These are phyloP conservation scores for Fundulus diaphanus DNA, from an alignment of 2,797 vertebrate genomes.

Conservation along the genomic window DNA sequence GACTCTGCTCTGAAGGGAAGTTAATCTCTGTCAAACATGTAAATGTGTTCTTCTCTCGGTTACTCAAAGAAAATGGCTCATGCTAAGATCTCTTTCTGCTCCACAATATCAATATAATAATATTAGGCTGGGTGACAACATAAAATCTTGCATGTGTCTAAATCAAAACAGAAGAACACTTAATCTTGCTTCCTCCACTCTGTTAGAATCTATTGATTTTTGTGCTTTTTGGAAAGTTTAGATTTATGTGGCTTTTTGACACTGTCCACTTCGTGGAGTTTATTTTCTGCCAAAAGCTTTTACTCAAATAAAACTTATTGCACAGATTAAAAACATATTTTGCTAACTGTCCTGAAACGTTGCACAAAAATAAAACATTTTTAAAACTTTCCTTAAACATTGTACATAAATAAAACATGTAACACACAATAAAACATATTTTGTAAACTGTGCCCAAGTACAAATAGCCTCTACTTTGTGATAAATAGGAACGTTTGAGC, in stretches of 20 bases:
- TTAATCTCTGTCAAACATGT: slow-evolving; percentile 52
- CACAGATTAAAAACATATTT: too few species aligned
- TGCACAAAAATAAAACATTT: too few species aligned
- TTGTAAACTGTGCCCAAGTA: too few species aligned
- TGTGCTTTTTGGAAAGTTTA: not conserved
- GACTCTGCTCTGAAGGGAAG: slow-evolving; percentile 41
- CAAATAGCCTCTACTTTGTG: too few species aligned
- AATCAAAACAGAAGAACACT: not conserved
- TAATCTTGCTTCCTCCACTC: not conserved
- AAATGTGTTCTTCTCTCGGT: slow-evolving; percentile 18
- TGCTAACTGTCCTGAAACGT: too few species aligned
- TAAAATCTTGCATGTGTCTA: not conserved
- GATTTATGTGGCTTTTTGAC: not conserved
- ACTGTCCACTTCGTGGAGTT: not conserved
- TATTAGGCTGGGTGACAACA: not conserved
- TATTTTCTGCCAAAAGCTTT: too few species aligned
- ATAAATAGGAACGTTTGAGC: too few species aligned
- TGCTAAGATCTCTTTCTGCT: slow-evolving; percentile 7
- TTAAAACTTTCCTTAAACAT: too few species aligned
- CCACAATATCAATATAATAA: not conserved
- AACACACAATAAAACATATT: too few species aligned
- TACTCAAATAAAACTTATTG: too few species aligned
- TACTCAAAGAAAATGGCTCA: slow-evolving; percentile 22
- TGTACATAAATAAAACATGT: too few species aligned
- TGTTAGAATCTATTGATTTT: not conserved